Evolutionary conservation across 2,888 invertebrate species (phyloP), one percentile per base, ranked within the genome.

Genomic region (Lamproptera curius): DNA sequence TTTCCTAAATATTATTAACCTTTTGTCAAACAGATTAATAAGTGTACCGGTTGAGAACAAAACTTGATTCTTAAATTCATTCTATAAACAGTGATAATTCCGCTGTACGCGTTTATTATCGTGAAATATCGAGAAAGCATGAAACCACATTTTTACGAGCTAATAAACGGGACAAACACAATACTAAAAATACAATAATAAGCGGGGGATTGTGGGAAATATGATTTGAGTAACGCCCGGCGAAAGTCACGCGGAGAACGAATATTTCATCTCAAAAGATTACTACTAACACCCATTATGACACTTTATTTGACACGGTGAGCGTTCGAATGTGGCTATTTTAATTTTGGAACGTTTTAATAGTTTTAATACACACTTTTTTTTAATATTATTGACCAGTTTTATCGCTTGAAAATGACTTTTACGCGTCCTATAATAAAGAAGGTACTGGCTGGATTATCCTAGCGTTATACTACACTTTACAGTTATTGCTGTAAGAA

Each of bases 181-280:
- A 61, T 65, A 61, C 62, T 53, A 54, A 60, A 63, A 61, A 54
- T 56, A 57, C 59, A 60, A 57, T 61, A 59, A 62, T 59, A 28
- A 31, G 42, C 46, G 28, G 42, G n/a, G 47, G 59, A 56, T 55
- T 60, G 55, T 61, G 55, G 60, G 55, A 67, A 64, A 67, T 63
- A 70, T 68, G 63, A 70, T 65, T 63, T 56, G 62, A 59, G 57
- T 61, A 58, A 65, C 60, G 68, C 74, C 62, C 62, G 56, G 57
- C 50, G 54, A 73, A 71, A 78, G 81, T 73, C 82, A 82, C 83
- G 82, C 74, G 70, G 59, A 35, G 68, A 67, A 69, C 51, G 58
- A 53, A 79, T 81, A 78, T 70, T 68, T 82, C 73, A 78, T 61
- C 57, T 51, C 50, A 59, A 70, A 63, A 62, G 76, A 76, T 77